Evolutionary conservation across 2,113 vertebrate species (phyloP).

Genomic region (Naja naja): DNA sequence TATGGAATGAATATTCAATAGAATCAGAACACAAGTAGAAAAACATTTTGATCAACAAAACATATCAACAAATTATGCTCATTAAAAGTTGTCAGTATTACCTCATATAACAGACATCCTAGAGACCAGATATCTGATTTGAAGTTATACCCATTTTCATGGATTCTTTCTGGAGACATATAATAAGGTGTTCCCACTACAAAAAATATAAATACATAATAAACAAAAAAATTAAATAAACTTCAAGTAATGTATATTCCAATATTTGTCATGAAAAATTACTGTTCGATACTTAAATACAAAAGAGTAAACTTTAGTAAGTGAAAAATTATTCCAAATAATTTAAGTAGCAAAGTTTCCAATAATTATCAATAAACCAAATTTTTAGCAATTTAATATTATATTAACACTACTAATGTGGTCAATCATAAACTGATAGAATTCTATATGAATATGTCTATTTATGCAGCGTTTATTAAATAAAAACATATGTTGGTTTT

Average conservation of each 20-base stretch:
- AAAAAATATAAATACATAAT: conserved; percentile 58
- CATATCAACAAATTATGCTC: conserved; percentile 4
- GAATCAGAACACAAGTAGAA: neutral
- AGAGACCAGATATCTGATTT: conserved; percentile 87
- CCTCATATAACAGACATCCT: conserved; percentile 79
- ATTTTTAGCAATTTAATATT: neutral
- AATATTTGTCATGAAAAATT: neutral
- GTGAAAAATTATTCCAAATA: neutral
- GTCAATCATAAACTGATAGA: neutral
- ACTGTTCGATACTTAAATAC: neutral
- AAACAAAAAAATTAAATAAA: neutral
- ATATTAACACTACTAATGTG: neutral
- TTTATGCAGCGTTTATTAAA: neutral
- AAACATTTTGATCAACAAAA: neutral
- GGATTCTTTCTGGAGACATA: conserved; percentile 87
- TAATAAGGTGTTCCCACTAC: conserved; percentile 85
- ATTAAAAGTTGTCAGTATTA: conserved; percentile 56
- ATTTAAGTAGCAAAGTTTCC: neutral
- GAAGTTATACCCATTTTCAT: conserved; percentile 87
- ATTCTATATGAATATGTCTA: neutral
- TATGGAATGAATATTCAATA: conserved; percentile 12
- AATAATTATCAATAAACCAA: neutral
- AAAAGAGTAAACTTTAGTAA: conserved; percentile 9
- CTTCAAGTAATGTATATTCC: neutral
- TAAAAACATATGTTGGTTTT: neutral